Conservation (phyloP, 2,113 vertebrate genomes). For the Anseranas semipalmata region DNA sequence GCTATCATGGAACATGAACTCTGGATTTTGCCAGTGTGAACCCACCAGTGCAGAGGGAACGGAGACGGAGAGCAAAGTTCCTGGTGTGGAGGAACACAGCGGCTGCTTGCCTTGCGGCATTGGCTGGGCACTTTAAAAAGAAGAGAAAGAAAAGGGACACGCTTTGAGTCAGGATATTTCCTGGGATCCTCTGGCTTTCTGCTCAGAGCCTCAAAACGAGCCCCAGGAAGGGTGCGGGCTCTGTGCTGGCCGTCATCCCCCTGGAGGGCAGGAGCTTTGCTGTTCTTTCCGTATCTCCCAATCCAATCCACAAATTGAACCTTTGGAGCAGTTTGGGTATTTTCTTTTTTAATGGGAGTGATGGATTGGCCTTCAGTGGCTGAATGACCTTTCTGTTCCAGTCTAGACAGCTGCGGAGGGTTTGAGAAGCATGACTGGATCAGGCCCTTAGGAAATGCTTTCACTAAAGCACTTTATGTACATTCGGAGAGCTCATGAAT, state of each 20-base stretch:
- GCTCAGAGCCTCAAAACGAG: background rate
- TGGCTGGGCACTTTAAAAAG: background rate
- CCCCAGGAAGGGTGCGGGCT: background rate
- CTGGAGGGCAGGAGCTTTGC: background rate
- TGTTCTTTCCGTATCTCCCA: slow-evolving; percentile 8
- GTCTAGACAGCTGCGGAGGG: slow-evolving; percentile 37
- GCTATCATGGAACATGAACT: background rate
- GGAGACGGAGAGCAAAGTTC: background rate
- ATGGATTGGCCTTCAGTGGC: slow-evolving; percentile 67
- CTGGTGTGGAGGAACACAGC: background rate
- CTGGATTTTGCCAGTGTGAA: accelerated
- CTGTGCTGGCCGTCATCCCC: background rate
- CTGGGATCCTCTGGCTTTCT: background rate
- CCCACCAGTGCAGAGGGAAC: accelerated
- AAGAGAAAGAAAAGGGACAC: background rate
- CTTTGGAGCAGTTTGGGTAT: slow-evolving; percentile 49
- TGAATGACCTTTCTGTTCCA: slow-evolving; percentile 71
- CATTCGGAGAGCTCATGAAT: slow-evolving; percentile 20
- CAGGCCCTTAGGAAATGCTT: slow-evolving; percentile 67
- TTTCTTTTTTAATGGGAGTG: slow-evolving; percentile 63
- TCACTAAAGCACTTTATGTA: slow-evolving; percentile 47
- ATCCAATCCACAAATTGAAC: slow-evolving; percentile 26
- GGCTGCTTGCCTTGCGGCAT: background rate
- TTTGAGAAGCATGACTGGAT: slow-evolving; percentile 55
- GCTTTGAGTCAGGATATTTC: background rate